Conservation (phyloP, 2,113 vertebrate species). For the Fregata magnificens region DNA sequence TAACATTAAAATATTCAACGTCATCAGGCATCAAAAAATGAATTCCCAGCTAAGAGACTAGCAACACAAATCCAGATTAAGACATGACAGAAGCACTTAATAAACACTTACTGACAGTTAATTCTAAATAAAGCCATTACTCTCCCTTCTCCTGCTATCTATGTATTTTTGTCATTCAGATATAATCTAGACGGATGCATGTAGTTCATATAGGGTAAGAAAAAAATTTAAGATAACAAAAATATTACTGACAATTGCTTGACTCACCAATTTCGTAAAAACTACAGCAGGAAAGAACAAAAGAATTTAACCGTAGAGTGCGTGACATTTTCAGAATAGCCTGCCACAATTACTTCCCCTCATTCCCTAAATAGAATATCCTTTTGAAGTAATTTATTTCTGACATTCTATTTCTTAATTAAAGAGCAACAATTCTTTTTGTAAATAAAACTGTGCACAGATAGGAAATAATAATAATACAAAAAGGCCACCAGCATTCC, state of each 20-base stretch:
- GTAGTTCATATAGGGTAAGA: not conserved
- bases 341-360: not conserved
- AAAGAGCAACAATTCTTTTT: not conserved
- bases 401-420: not conserved
- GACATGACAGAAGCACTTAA: not conserved
- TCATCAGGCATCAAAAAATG: not conserved
- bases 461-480: not conserved
- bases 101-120: not conserved
- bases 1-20: not conserved
- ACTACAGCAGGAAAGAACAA: conserved; percentile 1
- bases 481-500: not conserved
- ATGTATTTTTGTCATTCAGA: conserved; percentile 18
- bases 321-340: not conserved
- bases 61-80: conserved; percentile 16
- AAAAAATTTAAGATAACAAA: not conserved
- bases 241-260: conserved; percentile 7
- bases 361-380: not conserved
- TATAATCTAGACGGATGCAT: not conserved
- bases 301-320: not conserved
- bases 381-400: conserved; percentile 1
- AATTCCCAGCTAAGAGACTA: not conserved
- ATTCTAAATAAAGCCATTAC: conserved; percentile 6
- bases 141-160: not conserved
- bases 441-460: not conserved
- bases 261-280: not conserved